Conservation (phyloP, 2,797 vertebrate genomes). For the Malurus splendens region DNA sequence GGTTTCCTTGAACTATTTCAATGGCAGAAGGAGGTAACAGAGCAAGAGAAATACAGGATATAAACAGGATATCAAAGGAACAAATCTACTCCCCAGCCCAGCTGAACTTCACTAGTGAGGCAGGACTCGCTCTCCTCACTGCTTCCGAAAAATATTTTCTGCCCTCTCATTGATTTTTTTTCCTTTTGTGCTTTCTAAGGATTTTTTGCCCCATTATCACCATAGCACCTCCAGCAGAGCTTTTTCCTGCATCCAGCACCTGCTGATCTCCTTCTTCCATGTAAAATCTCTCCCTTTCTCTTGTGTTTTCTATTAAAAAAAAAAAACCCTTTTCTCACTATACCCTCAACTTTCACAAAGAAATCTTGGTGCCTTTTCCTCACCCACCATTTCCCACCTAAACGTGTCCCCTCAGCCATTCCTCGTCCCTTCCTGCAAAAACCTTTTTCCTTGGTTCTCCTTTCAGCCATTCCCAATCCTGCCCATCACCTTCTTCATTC, state of each 20-base stretch:
- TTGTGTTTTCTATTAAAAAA: not conserved
- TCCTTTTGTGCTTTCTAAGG: not conserved
- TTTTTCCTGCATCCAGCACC: not conserved
- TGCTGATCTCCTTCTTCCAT: not conserved
- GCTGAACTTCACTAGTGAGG: not conserved
- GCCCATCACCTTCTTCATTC: not conserved
- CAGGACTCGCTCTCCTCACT: not conserved
- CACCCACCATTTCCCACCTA: not conserved
- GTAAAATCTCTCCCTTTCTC: not conserved
- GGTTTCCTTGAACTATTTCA: not conserved
- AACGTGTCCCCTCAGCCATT: accelerated
- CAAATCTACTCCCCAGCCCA: not conserved
- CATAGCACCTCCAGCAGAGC: not conserved
- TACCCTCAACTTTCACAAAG: not conserved
- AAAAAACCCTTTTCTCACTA: not conserved
- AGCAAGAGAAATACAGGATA: not conserved
- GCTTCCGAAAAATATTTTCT: not conserved
- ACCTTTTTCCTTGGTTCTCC: not conserved
- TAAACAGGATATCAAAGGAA: not conserved
- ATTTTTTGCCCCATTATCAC: not conserved
- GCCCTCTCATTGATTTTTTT: not conserved
- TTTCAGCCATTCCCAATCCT: not conserved
- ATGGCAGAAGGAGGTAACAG: not conserved
- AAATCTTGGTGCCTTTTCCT: not conserved
- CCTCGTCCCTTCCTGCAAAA: not conserved